Base-by-base conservation (phyloP, 2,888 invertebrate species). In the Corythucha ciliata region DNA sequence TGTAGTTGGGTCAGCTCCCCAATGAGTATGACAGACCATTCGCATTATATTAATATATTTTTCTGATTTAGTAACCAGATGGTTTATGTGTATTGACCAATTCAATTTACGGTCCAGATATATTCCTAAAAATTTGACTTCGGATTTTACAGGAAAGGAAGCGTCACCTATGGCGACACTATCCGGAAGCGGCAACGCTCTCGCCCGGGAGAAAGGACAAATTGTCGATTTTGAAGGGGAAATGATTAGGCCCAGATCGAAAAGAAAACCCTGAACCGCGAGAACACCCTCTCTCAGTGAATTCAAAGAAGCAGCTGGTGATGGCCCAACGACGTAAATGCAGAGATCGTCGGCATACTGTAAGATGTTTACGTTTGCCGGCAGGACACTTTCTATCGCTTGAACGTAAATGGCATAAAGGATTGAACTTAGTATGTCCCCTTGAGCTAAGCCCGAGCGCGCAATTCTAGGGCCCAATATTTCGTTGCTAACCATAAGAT, bases 321-420 rank as follows among this genome's bases (percentile, higher is more conserved):
- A 29, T n/a, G 26, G 49, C 46, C 6, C 54, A 40, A 45, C 54
- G 42, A 25, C 14, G 10, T 29, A 32, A 7, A 54, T 44, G 18
- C 25, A 34, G 3, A 54, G 34, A 20, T 54, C 51, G 22, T 54
- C 54, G 1, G 54, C 54, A 52, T 29, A 54, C 24, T 54, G 50
- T 8, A 51, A 16, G 14, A 53, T 46, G 10, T 10, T 10, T 3
- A 45, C 29, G 10, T 36, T 29, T 3, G n/a, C 33, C 6, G 41
- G 41, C 26, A 41, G 14, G 8, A 8, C 6, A 8, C 16, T 3
- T 18, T 41, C 22, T n/a, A 41, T 3, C 21, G 24, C 41, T 4
- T 21, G 14, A 1, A 40, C 34, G 20, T 52, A 54, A 1, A 52
- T 18, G 1, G n/a, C 24, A 37, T 40, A 54, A 2, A 54, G 45